A percentile compares a stretch with the other conserved stretches of the same genome.
These are phyloP conservation scores for Chunga burmeisteri DNA, from an alignment of 2,113 vertebrate genomes.

Conservation along the genomic window DNA sequence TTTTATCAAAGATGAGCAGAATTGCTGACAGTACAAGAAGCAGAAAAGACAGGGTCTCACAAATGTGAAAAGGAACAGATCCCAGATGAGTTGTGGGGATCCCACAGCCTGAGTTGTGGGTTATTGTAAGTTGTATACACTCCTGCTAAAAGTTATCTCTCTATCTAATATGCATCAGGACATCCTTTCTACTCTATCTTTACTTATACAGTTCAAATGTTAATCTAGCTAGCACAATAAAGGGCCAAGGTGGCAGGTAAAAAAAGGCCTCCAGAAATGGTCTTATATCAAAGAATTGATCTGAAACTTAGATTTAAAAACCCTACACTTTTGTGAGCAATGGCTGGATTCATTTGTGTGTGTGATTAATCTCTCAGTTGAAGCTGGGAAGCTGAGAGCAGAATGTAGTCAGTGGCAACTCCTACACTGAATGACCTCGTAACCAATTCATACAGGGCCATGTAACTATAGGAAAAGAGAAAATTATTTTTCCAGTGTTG, in stretches of 20 bases:
- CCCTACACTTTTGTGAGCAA: background rate
- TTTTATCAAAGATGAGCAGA: background rate
- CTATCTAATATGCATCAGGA: background rate
- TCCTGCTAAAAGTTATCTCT: background rate
- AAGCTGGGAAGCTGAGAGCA: background rate
- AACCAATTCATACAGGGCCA: background rate
- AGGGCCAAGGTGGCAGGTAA: background rate
- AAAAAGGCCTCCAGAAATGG: background rate
- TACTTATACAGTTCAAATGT: background rate
- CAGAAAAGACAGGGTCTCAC: background rate
- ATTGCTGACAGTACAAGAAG: conserved; percentile 6
- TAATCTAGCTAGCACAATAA: background rate
- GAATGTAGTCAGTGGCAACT: background rate
- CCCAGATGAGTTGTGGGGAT: too few species aligned
- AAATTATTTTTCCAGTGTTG: background rate
- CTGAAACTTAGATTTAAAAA: background rate
- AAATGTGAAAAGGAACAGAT: background rate
- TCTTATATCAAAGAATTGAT: background rate
- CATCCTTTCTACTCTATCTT: background rate
- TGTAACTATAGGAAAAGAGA: background rate
- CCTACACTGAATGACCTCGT: background rate
- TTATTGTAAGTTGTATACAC: background rate
- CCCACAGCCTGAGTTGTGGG: background rate
- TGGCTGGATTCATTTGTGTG: background rate
- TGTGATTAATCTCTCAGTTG: background rate